phyloP scores from a whole-genome alignment of 92 coral and sea anemone genomes.

The Zoanthus sociatus region DNA sequence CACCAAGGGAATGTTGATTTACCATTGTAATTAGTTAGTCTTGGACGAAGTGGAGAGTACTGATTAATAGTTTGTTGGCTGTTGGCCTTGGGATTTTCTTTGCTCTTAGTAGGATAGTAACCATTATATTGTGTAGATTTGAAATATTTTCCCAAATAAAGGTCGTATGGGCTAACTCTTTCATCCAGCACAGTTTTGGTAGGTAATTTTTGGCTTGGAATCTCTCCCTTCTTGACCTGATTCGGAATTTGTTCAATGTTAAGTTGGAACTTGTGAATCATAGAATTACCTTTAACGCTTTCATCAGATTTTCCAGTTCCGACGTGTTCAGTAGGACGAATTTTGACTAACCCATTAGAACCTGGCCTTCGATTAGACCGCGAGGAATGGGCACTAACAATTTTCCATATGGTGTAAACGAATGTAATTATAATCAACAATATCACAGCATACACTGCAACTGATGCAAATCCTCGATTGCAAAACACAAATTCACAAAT shows the following conservation, averaged over 20 bases:
- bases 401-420: slow-evolving; percentile 90
- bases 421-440: slow-evolving; percentile 79
- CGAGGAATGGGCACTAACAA: slow-evolving; percentile 90
- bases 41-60: not conserved
- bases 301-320: slow-evolving; percentile 18
- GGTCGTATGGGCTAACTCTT: not conserved
- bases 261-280: not conserved
- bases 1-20: slow-evolving; percentile 11
- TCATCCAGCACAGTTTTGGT: not conserved
- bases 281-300: not conserved
- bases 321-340: slow-evolving; percentile 71
- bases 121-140: not conserved
- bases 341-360: slow-evolving; percentile 61
- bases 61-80: not conserved
- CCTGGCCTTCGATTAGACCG: slow-evolving; percentile 80
- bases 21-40: not conserved
- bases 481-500: slow-evolving; percentile 85
- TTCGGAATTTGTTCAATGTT: slow-evolving; percentile 15
- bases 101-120: slow-evolving; percentile 18
- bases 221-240: not conserved
- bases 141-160: not conserved
- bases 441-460: slow-evolving; percentile 90
- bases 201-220: slow-evolving; percentile 4
- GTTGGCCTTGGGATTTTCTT: not conserved
- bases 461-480: slow-evolving; percentile 91